Evolutionary conservation across 2,113 vertebrate genomes (phyloP), one percentile per base, ranked within the genome.

Genomic region (Bungarus multicinctus): DNA sequence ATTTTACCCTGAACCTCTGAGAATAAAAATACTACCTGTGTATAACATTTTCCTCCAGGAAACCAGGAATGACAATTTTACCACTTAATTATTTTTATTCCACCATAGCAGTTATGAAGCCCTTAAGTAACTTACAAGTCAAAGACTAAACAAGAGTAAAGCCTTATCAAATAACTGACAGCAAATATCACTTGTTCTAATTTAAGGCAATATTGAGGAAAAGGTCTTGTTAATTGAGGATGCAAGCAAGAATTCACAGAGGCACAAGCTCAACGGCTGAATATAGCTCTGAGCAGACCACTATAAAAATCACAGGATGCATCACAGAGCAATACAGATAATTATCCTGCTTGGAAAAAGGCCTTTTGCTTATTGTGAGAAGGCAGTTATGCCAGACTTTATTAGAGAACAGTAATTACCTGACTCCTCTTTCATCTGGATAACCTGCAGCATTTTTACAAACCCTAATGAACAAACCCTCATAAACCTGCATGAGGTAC

Each of bases 401-500:
- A 88, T 52, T 58, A 89, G 27, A 89, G 25, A 16, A 12, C 57
- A 91, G 87, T 89, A 57, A 92, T 69, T 53, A 27, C 92, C 81
- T 0, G 30, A 3, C 30, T 93, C 54, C 8, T n/a, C 81, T 93
- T 91, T 94, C 10, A 39, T 23, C 54, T 0, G 34, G 91, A 90
- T 91, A 85, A 69, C 16, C 85, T 91, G 30, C 89, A 54, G 52
- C 25, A 43, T 5, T 91, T 64, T 89, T 57, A 60, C 0, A 0
- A 7, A 47, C 11, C 43, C 92, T 91, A 55, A 93, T 87, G 85
- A 58, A 64, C 91, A 94, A 87, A 96, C 23, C n/a, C 60, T 89
- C 0, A 0, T 87, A 92, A 74, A 52, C 94, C 89, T 1, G 20
- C 88, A 92, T 91, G 43, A 52, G 50, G 60, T 87, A 8, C 2